Evolutionary conservation across 2,113 vertebrate genomes (phyloP), one percentile per base, ranked within the genome.

Genomic region (Podarcis raffonei): DNA sequence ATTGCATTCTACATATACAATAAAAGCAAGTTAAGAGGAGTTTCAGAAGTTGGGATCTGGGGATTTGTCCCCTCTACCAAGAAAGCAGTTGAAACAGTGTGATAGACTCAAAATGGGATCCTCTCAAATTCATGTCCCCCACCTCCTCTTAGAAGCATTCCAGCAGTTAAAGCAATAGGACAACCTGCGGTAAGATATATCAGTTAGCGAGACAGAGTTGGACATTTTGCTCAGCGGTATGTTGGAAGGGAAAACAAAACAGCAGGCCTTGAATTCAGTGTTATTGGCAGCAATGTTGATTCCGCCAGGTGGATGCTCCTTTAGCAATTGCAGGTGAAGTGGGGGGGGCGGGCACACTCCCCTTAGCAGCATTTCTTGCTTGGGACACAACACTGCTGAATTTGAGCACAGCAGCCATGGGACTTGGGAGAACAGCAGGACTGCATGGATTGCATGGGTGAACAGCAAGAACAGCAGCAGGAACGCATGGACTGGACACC

Each of bases 321-420:
- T 62, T 18, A 18, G 59, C 59, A 18, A 62, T 20, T 62, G 13
- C 59, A 48, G 22, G 6, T 20, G 30, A 48, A 20, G 32, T 4
- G 25, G 18, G 22, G 8, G 8, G 18, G 32, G 11, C 6, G 20
- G 13, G 0, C 2, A 18, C 18, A 3, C 1, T 25, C n/a, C 48
- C n/a, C 30, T 84, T 35, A 72, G 13, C 35, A 83, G 35, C 48
- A 37, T 57, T 53, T 53, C 68, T 84, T 84, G 42, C 9, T 57
- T 74, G 62, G 62, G 1, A 39, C 6, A 13, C 22, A 66, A 35
- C 62, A 25, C 22, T 79, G 42, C 12, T 68, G 59, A 11, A 35
- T 37, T 3, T 42, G n/a, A 27, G n/a, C 9, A 12, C 42, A 59
- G 48, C 42, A 32, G 71, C 2, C 22, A 23, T 74, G 42, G 30